These are phyloP conservation scores for Oligia latruncula DNA, from an alignment of 2,888 invertebrate genomes.

Conservation along the genomic window DNA sequence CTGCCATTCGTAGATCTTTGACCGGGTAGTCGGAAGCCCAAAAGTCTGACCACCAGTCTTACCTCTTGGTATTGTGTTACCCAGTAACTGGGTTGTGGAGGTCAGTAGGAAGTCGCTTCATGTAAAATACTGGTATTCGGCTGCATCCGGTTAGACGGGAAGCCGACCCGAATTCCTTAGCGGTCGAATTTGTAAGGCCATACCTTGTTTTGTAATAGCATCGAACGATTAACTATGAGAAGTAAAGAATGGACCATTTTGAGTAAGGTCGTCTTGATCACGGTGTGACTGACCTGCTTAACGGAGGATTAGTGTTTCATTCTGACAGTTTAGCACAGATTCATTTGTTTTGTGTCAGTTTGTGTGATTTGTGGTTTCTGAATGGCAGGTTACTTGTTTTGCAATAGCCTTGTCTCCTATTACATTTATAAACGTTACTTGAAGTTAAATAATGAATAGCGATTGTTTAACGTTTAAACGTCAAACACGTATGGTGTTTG, in stretches of 20 bases:
- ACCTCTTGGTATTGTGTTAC: background rate
- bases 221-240: slow-evolving; percentile 4
- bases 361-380: background rate
- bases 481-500: too few relatives aligned
- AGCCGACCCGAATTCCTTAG: background rate
- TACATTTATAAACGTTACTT: too few relatives aligned
- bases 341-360: slow-evolving; percentile 11
- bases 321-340: slow-evolving; percentile 18
- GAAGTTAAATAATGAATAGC: too few relatives aligned
- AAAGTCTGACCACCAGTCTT: background rate
- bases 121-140: background rate
- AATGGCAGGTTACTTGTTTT: background rate
- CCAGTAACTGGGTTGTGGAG: background rate
- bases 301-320: slow-evolving; percentile 15
- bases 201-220: slow-evolving; percentile 33
- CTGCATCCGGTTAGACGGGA: background rate
- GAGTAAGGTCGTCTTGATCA: slow-evolving; percentile 47
- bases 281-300: slow-evolving; percentile 41
- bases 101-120: background rate
- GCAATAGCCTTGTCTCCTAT: background rate
- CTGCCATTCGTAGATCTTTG: too few relatives aligned
- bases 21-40: background rate
- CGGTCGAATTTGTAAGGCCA: background rate
- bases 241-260: slow-evolving; percentile 36
- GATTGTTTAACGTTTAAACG: too few relatives aligned